Conservation (phyloP, 2,797 vertebrate genomes). For the Coccyzus lansbergi region DNA sequence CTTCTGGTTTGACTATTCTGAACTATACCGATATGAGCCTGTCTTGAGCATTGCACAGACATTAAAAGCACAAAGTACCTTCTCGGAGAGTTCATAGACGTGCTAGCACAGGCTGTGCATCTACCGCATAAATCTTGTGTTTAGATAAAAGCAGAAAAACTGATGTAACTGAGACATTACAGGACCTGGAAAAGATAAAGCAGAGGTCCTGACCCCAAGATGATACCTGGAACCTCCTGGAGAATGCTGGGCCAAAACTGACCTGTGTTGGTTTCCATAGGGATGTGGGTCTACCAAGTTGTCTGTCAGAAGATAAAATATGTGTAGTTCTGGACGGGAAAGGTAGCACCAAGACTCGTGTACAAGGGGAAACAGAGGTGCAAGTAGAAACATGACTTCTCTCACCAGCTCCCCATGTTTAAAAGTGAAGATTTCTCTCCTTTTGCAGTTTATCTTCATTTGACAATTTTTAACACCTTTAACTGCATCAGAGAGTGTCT, state of each 20-base stretch:
- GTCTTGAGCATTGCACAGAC: rapidly evolving
- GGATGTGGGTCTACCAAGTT: background rate
- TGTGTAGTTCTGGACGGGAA: background rate
- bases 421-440: background rate
- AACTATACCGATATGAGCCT: background rate
- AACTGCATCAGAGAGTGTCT: background rate
- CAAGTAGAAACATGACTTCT: rapidly evolving
- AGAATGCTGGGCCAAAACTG: background rate
- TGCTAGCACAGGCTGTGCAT: background rate
- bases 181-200: background rate
- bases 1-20: background rate
- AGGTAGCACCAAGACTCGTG: rapidly evolving
- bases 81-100: background rate
- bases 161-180: background rate
- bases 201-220: background rate
- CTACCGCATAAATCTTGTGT: background rate
- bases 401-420: background rate
- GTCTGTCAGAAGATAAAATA: background rate
- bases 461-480: background rate
- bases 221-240: background rate
- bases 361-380: background rate
- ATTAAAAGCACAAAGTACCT: background rate
- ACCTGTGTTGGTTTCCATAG: background rate
- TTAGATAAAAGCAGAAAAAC: background rate
- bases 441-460: background rate